These are phyloP conservation scores for Drosophila algonquin DNA, from an alignment of 2,888 invertebrate genomes.

Conservation along the genomic window DNA sequence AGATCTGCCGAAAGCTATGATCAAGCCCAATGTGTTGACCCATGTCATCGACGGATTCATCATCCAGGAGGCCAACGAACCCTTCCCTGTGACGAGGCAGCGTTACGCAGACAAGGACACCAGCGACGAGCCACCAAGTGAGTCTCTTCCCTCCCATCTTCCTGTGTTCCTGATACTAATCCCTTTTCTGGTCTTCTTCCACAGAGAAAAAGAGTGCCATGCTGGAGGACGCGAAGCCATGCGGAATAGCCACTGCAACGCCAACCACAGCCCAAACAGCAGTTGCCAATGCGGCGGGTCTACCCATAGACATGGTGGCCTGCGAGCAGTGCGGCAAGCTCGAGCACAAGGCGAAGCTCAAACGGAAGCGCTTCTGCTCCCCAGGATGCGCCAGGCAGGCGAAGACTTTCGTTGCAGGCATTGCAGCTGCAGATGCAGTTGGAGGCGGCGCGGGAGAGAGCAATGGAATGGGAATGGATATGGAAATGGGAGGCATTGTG, in stretches of 20 bases:
- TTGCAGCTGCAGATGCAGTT: slow-evolving; percentile 1
- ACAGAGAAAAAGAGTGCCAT: slow-evolving; percentile 81
- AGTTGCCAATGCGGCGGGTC: slow-evolving; percentile 28
- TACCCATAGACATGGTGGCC: slow-evolving; percentile 77
- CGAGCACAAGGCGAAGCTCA: slow-evolving; percentile 87
- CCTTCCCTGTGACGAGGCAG: slow-evolving; percentile 91
- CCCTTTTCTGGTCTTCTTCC: background rate
- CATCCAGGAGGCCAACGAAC: slow-evolving; percentile 96
- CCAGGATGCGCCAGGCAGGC: slow-evolving; percentile 86
- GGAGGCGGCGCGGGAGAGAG: background rate
- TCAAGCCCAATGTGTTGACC: slow-evolving; percentile 96
- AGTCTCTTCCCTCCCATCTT: slow-evolving; percentile 81
- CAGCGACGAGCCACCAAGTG: slow-evolving; percentile 91
- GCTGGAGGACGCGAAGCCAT: slow-evolving; percentile 68
- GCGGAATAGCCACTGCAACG: slow-evolving; percentile 22
- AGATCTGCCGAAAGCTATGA: slow-evolving; percentile 93
- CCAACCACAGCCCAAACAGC: slow-evolving; percentile 5
- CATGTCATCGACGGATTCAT: slow-evolving; percentile 99
- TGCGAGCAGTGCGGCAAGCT: slow-evolving; percentile 91
- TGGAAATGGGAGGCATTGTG: slow-evolving; percentile 46
- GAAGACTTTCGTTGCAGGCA: slow-evolving; percentile 77
- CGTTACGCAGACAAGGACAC: slow-evolving; percentile 86
- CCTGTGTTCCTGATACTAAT: background rate
- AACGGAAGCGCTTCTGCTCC: slow-evolving; percentile 91
- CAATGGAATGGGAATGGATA: slow-evolving; percentile 38